phyloP scores from a whole-genome alignment of 1,140 invertebrate species.

The Drosophila parabipectinata region DNA sequence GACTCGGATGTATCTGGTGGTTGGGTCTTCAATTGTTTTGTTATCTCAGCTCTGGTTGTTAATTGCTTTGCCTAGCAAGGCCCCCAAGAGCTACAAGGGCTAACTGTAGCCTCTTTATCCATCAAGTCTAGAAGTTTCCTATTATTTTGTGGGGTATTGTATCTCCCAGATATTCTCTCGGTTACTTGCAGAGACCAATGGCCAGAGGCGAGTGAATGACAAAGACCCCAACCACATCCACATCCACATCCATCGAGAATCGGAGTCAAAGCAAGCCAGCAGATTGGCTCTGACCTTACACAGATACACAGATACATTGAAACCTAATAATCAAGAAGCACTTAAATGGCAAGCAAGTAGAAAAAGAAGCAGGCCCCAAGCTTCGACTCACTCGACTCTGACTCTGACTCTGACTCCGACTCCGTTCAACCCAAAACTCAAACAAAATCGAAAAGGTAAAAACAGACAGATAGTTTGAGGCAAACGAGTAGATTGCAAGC shows the following conservation, averaged over 20 bases:
- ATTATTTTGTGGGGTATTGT: neutral
- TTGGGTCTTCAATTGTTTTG: constrained; percentile 41
- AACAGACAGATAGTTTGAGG: constrained; percentile 48
- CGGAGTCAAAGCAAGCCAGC: constrained; percentile 70
- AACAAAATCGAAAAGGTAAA: constrained; percentile 29
- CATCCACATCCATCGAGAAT: constrained; percentile 45
- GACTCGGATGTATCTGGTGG: neutral
- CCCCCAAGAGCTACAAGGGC: too few relatives aligned
- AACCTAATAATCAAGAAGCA: constrained; percentile 71
- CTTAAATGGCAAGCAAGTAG: constrained; percentile 68
- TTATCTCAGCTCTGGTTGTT: constrained; percentile 34
- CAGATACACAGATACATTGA: constrained; percentile 12
- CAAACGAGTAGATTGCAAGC: constrained; percentile 39
- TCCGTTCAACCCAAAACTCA: constrained; percentile 1
- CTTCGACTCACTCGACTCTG: neutral
- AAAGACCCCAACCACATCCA: constrained; percentile 25
- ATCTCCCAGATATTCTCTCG: constrained; percentile 6
- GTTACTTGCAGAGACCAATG: constrained; percentile 35
- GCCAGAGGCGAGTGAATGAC: constrained; percentile 33
- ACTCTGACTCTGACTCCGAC: neutral
- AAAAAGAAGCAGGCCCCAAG: constrained; percentile 52
- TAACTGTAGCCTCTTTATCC: too few relatives aligned
- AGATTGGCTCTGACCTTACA: constrained; percentile 73
- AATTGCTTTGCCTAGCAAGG: constrained; percentile 19
- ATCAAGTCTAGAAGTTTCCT: neutral